Percentiles rank a stretch among this genome's conserved stretches.
Conservation (phyloP, 2,797 vertebrate species). For the Crax fasciolata region DNA sequence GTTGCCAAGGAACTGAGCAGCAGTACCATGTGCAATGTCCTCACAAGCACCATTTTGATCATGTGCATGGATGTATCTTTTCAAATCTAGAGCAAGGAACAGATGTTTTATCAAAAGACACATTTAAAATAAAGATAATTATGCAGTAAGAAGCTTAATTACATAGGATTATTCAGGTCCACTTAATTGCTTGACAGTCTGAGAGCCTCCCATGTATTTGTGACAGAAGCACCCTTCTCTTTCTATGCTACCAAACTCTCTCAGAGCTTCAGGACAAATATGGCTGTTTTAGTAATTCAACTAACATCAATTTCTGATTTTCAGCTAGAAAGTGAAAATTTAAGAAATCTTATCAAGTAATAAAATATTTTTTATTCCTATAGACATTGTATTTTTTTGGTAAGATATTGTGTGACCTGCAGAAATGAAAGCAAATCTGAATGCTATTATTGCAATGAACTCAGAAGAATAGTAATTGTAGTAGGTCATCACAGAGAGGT, state of each 20-base stretch:
- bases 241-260: constrained; percentile 73
- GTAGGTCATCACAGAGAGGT: constrained; percentile 28
- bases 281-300: constrained; percentile 68
- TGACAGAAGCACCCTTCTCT: constrained; percentile 64
- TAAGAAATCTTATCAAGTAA: constrained; percentile 59
- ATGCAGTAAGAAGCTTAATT: constrained; percentile 87
- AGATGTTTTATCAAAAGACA: constrained; percentile 88
- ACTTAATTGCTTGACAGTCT: constrained; percentile 85
- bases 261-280: constrained; percentile 68
- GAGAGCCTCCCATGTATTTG: constrained; percentile 79
- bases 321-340: constrained; percentile 63
- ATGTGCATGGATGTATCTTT: constrained; percentile 76
- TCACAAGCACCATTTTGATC: constrained; percentile 73
- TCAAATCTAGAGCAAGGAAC: constrained; percentile 84
- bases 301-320: constrained; percentile 75
- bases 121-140: constrained; percentile 88
- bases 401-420: constrained; percentile 35
- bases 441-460: background rate
- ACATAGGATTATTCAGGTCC: constrained; percentile 86
- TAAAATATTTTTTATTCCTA: constrained; percentile 56
- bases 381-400: constrained; percentile 25
- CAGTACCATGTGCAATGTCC: constrained; percentile 68
- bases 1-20: constrained; percentile 75
- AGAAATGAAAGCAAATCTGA: constrained; percentile 41
- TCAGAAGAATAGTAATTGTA: constrained; percentile 13